Evolutionary conservation across 2,888 invertebrate genomes (phyloP), one percentile per base, ranked within the genome.

Genomic region (Chouioia cunea): DNA sequence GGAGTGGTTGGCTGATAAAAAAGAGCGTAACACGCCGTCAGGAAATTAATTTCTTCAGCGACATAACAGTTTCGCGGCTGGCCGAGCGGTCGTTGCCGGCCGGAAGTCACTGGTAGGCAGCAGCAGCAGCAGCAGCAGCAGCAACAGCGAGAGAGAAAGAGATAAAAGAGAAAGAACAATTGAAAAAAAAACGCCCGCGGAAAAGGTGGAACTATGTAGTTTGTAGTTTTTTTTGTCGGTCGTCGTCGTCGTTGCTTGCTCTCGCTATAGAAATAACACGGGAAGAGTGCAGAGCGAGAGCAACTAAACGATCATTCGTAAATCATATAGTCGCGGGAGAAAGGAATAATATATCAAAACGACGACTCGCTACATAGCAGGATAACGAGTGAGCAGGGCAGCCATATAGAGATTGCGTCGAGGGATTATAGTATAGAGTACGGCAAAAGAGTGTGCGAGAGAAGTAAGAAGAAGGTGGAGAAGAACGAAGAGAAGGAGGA

Each of bases 31-130:
- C 71, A 76, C 10, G 12, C 77, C 69, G 76, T 54, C 58, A 70
- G 73, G 62, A 77, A 79, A 81, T 81, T 80, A 81, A 80, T 80
- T 79, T 80, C 78, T 79, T 77, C 76, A 75, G 71, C 77, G 70
- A 22, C 56, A 76, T 74, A 79, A 79, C 79, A 77, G 79, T 80
- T 79, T 81, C 73, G 77, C 79, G 78, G 76, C 77, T 79, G 73
- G 78, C 76, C 76, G 79, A 74, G 66, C 72, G 74, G 73, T 76
- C 75, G 74, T 70, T 10, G 36, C 36, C 36, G 36, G 36, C 36
- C 36, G 36, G 36, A 36, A 36, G 36, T 10, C 1, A 10, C 27
- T 6, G 27, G 27, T 27, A 27, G 27, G 27, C 27, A 27, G 27
- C 27, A 27, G 27, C 27, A 27, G 27, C 27, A 27, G 27, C 27